phyloP scores from a whole-genome alignment of 2,113 vertebrate genomes.

The Mobula hypostoma region DNA sequence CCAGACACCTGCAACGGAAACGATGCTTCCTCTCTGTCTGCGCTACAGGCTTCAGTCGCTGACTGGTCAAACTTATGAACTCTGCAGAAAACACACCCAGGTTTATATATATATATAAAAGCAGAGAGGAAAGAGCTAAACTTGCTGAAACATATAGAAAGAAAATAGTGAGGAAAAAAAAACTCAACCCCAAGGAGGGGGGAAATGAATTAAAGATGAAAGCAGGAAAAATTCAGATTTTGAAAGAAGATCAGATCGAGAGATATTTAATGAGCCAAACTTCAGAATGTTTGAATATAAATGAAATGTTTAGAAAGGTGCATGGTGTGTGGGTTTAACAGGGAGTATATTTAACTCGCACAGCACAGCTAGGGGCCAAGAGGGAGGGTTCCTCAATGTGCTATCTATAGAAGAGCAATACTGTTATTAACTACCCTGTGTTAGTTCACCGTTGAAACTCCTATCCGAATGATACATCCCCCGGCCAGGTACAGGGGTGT shows the following conservation, averaged over 20 bases:
- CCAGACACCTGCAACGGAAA: too few relatives aligned
- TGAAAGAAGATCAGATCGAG: not conserved
- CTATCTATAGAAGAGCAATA: not conserved
- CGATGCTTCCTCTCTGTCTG: too few relatives aligned
- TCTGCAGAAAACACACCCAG: not conserved
- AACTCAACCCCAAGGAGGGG: not conserved
- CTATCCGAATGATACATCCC: not conserved
- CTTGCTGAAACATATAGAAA: not conserved
- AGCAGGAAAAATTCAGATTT: not conserved
- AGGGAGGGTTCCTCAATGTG: not conserved
- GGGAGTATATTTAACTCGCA: conserved; percentile 13
- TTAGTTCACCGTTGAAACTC: too few relatives aligned
- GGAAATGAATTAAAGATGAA: conserved; percentile 24
- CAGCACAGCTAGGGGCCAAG: not conserved
- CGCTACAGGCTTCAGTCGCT: too few relatives aligned
- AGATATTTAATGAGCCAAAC: not conserved
- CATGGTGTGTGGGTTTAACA: not conserved
- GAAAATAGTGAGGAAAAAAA: not conserved
- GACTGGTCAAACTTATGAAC: not conserved
- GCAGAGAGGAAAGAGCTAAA: not conserved
- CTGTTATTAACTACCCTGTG: conserved; percentile 4
- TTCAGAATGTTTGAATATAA: conserved; percentile 1
- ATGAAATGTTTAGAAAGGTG: not conserved
- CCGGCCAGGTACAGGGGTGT: not conserved
- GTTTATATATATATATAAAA: not conserved